Evolutionary conservation across 2,888 invertebrate species (phyloP), one percentile per base, ranked within the genome.

Genomic region (Resseliella maxima): DNA sequence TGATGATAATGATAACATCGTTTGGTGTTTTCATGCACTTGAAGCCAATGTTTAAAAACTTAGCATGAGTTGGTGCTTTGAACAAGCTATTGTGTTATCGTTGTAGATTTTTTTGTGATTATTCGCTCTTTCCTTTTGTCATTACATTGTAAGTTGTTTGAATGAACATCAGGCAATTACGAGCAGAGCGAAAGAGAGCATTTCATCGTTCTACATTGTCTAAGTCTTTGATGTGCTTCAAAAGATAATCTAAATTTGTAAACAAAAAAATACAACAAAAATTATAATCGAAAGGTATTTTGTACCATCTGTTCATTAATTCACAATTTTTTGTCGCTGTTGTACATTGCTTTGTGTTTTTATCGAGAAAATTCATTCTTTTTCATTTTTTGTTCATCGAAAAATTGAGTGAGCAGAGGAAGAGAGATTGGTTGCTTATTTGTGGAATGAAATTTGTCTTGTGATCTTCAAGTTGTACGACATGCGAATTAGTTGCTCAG

Each of bases 191-290:
- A 41, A 8, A 5, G 41, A 41, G 50, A 12, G 50, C 50, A 18
- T 10, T 50, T 10, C 18, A 50, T 6, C 50, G 21, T 10, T 50
- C 10, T 59, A 24, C 24, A 59, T 24, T 31, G 72, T 72, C 8
- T 0, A 18, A 21, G n/a, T 31, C 72, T 72, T 72, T 72, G 72
- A 72, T 31, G 31, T 31, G 31, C 31, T 31, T 72, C 72, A 15
- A 72, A 31, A 15, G 72, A 31, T 72, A 72, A 72, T 72, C 72
- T 72, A 72, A 72, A 72, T 72, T 72, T 72, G 72, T 72, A 72
- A 27, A 72, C 72, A 72, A 72, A 72, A 24, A 59, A 59, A 2
- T n/a, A n/a, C 59, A 50, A 50, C 24, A 59, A 59, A 24, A 24
- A n/a, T 24, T 59, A 59, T 27, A 72, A 72, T 31, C 31, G 31